Conservation (phyloP, 2,113 vertebrate genomes). For the Caranx melampygus region DNA sequence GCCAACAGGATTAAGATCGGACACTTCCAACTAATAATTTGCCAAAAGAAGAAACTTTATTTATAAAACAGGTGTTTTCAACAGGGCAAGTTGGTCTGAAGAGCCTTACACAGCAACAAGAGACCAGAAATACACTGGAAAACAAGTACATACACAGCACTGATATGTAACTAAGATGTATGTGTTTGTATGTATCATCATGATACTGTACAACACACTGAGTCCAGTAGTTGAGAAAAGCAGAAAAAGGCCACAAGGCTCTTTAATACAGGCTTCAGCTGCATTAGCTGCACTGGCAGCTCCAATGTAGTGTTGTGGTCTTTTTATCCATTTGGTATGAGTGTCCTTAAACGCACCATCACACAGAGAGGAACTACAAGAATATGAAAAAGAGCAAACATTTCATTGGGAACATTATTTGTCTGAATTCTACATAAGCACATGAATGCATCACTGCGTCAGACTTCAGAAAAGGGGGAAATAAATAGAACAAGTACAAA, state of each 20-base stretch:
- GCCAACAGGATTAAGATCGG: background rate
- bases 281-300: background rate
- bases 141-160: conserved; percentile 42
- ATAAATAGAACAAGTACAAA: conserved; percentile 10
- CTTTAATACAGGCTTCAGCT: conserved; percentile 13
- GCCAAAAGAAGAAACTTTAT: conserved; percentile 51
- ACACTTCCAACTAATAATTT: background rate
- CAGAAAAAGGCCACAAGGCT: conserved; percentile 26
- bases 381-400: background rate
- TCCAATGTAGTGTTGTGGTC: background rate
- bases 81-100: conserved; percentile 30
- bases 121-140: conserved; percentile 37
- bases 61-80: conserved; percentile 42
- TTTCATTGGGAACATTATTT: background rate
- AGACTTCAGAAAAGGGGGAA: background rate
- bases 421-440: background rate
- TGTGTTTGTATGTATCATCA: conserved; percentile 1
- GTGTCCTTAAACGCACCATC: background rate
- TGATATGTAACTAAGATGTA: conserved; percentile 24
- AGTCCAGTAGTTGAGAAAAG: conserved; percentile 18
- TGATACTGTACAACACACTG: conserved; percentile 14
- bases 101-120: conserved; percentile 44
- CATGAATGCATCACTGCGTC: conserved; percentile 9
- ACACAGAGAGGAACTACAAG: background rate
- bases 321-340: background rate